Conservation (phyloP, 2,888 invertebrate species). For the Temnothorax rugatulus region DNA sequence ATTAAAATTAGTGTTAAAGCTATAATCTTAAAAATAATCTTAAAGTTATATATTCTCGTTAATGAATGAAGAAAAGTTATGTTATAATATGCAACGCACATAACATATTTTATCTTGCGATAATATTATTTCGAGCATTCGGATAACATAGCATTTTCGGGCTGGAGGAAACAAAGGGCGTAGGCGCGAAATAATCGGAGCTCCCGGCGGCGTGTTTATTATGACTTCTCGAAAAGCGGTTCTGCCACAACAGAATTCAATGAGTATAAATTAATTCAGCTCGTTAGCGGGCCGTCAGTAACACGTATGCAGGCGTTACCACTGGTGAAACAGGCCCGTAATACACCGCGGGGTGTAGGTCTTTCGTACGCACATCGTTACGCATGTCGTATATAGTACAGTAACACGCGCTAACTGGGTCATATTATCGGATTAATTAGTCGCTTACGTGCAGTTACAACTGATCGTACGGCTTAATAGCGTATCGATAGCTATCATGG, state of each 20-base stretch:
- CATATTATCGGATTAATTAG: constrained; percentile 81
- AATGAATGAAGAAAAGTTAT: neutral
- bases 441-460: constrained; percentile 69
- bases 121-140: constrained; percentile 6
- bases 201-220: constrained; percentile 74
- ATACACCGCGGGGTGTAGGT: constrained; percentile 32
- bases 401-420: constrained; percentile 66
- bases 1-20: neutral
- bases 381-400: constrained; percentile 29
- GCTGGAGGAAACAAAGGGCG: constrained; percentile 26
- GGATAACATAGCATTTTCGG: neutral
- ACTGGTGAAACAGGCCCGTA: constrained; percentile 39
- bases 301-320: constrained; percentile 57
- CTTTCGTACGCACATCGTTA: constrained; percentile 40
- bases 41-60: neutral
- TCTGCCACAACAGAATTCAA: constrained; percentile 75
- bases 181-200: constrained; percentile 75
- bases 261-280: constrained; percentile 81
- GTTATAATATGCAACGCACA: neutral
- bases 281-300: constrained; percentile 74
- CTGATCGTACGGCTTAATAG: constrained; percentile 70
- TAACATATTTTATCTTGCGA: constrained; percentile 2
- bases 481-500: constrained; percentile 66
- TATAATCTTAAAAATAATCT: neutral
- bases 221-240: constrained; percentile 78